A percentile compares a stretch with the other conserved stretches of the same genome.
phyloP scores from a whole-genome alignment of 2,888 invertebrate species.

The Cantharis flavilabris region DNA sequence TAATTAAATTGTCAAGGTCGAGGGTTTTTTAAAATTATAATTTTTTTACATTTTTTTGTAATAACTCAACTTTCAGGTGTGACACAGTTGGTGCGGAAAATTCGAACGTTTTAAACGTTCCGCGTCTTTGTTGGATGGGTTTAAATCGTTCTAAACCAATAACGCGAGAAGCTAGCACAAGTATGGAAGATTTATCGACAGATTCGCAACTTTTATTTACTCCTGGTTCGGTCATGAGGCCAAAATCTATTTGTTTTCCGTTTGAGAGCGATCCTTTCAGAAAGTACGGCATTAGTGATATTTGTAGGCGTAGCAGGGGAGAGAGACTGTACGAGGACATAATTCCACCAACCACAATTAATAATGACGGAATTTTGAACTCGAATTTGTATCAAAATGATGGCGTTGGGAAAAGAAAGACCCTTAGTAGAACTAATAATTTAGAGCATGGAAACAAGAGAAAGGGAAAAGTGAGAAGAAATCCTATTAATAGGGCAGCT shows the following conservation, averaged over 20 bases:
- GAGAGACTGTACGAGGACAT: slow-evolving; percentile 3
- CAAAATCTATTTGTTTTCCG: slow-evolving; percentile 53
- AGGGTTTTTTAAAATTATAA: neutral
- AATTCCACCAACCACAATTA: neutral
- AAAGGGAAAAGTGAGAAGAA: slow-evolving; percentile 56
- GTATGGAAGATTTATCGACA: slow-evolving; percentile 61
- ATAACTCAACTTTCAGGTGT: slow-evolving; percentile 9
- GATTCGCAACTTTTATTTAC: slow-evolving; percentile 55
- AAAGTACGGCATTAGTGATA: neutral
- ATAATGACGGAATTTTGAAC: neutral
- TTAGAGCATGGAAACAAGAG: slow-evolving; percentile 28
- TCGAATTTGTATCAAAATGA: neutral
- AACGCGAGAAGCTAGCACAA: slow-evolving; percentile 58
- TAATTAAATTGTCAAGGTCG: neutral
- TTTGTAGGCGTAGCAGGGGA: neutral
- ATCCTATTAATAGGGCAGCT: slow-evolving; percentile 74
- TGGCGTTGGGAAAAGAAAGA: neutral
- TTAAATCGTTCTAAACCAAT: slow-evolving; percentile 40
- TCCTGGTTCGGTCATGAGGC: slow-evolving; percentile 60
- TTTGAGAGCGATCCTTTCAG: slow-evolving; percentile 10
- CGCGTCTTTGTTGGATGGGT: slow-evolving; percentile 47
- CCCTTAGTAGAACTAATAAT: slow-evolving; percentile 10
- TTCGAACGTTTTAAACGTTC: slow-evolving; percentile 39
- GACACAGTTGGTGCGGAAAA: slow-evolving; percentile 16
- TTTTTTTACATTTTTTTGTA: neutral